Conservation (phyloP, 2,888 invertebrate species). For the Eudemis profundana region DNA sequence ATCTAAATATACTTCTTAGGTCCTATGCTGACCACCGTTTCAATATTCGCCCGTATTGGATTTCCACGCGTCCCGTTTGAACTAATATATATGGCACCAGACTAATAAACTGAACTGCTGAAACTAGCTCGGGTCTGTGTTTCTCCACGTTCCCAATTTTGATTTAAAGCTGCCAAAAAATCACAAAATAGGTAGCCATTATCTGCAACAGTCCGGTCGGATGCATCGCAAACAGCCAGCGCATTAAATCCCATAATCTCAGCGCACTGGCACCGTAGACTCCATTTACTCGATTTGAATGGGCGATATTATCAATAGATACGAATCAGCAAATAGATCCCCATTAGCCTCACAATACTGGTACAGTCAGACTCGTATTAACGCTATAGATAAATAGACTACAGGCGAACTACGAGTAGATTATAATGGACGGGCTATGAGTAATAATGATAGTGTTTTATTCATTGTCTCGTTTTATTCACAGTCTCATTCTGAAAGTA, state of each 20-base stretch:
- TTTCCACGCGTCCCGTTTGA: too few relatives aligned
- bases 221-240: slow-evolving; percentile 48
- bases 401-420: slow-evolving; percentile 5
- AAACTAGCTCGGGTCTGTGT: too few relatives aligned
- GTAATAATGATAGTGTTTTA: slow-evolving; percentile 18
- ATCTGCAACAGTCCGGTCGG: slow-evolving; percentile 20
- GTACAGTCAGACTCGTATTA: slow-evolving; percentile 43
- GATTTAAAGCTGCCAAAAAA: too few relatives aligned
- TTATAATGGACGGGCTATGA: slow-evolving; percentile 1
- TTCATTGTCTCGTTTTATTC: slow-evolving; percentile 2
- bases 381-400: slow-evolving; percentile 3
- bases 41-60: too few relatives aligned
- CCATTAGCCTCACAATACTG: slow-evolving; percentile 67
- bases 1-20: too few relatives aligned
- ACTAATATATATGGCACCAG: too few relatives aligned
- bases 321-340: slow-evolving; percentile 72
- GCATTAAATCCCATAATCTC: slow-evolving; percentile 56
- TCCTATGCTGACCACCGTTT: too few relatives aligned
- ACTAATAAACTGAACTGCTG: too few relatives aligned
- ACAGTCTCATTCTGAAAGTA: slow-evolving; percentile 6
- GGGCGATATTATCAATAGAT: slow-evolving; percentile 71
- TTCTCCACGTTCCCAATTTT: too few relatives aligned
- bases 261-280: slow-evolving; percentile 15
- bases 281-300: slow-evolving; percentile 68
- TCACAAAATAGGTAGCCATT: slow-evolving; percentile 17